Conservation (phyloP, 2,113 vertebrate genomes). For the Grus americana region DNA sequence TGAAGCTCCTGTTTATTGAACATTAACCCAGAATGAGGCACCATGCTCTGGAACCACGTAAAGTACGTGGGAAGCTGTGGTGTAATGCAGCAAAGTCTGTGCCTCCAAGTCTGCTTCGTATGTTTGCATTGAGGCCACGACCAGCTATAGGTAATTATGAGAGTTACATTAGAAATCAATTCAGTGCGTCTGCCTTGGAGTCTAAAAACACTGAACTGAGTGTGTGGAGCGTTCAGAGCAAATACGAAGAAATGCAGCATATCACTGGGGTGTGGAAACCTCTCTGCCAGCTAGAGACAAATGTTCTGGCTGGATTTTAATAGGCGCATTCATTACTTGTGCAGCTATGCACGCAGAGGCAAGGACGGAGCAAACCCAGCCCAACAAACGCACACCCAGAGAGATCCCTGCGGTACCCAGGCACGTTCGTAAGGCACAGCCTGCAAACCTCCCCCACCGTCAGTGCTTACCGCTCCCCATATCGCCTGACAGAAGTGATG, state of each 20-base stretch:
- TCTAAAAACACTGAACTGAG: neutral
- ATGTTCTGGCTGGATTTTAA: neutral
- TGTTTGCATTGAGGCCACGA: neutral
- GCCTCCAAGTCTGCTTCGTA: neutral
- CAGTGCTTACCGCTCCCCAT: neutral
- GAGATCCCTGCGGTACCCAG: neutral
- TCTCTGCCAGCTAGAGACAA: neutral
- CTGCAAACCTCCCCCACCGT: fast-evolving
- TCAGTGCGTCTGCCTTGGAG: neutral
- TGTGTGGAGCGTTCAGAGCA: neutral
- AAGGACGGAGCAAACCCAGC: neutral
- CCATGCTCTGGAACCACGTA: neutral
- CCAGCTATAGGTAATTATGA: neutral
- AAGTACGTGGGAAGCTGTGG: fast-evolving
- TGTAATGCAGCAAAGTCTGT: fast-evolving
- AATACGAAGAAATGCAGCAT: neutral
- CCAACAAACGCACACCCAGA: fast-evolving
- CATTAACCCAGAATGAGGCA: neutral
- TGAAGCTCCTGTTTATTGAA: neutral
- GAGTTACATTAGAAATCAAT: neutral
- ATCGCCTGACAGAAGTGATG: fast-evolving
- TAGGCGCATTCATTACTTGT: neutral
- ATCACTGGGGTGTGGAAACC: neutral
- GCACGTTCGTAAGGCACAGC: neutral
- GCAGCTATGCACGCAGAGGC: neutral